A percentile compares a stretch with the other conserved stretches of the same genome.
These are phyloP conservation scores for Dolichallabes microphthalmus DNA, from an alignment of 2,113 vertebrate genomes.

Conservation along the genomic window DNA sequence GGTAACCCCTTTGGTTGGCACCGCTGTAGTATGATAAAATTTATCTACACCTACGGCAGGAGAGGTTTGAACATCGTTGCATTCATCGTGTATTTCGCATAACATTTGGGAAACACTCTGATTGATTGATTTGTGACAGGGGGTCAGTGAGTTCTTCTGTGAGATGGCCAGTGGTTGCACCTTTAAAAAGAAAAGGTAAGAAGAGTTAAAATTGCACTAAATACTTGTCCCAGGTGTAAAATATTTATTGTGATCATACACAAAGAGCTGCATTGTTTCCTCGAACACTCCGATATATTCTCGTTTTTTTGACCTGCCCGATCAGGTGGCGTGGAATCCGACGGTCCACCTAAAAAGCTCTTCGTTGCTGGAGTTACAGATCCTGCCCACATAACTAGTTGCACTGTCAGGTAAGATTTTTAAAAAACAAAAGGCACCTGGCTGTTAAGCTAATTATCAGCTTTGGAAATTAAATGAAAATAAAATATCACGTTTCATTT, in stretches of 20 bases:
- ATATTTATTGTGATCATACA: neutral
- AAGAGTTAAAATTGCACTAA: neutral
- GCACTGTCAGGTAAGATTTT: constrained; percentile 69
- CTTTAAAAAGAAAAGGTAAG: constrained; percentile 77
- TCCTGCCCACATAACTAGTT: constrained; percentile 67
- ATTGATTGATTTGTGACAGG: constrained; percentile 55
- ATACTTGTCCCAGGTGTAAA: neutral
- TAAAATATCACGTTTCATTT: neutral
- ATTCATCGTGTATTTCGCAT: neutral
- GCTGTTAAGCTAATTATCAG: too few species aligned
- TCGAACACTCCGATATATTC: neutral
- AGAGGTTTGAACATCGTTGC: neutral
- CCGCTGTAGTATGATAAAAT: neutral
- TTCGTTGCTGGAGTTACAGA: constrained; percentile 77
- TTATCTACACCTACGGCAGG: neutral
- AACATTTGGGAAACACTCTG: neutral
- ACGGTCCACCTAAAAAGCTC: constrained; percentile 78
- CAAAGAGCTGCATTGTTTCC: neutral
- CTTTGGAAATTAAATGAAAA: neutral
- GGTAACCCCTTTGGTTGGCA: too few species aligned
- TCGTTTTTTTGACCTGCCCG: neutral
- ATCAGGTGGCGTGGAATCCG: constrained; percentile 75
- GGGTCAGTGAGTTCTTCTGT: constrained; percentile 63
- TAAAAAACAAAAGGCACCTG: too few species aligned
- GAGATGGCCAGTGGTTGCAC: constrained; percentile 66